These are phyloP conservation scores for Butorides virescens DNA, from an alignment of 2,113 vertebrate genomes.

Conservation along the genomic window DNA sequence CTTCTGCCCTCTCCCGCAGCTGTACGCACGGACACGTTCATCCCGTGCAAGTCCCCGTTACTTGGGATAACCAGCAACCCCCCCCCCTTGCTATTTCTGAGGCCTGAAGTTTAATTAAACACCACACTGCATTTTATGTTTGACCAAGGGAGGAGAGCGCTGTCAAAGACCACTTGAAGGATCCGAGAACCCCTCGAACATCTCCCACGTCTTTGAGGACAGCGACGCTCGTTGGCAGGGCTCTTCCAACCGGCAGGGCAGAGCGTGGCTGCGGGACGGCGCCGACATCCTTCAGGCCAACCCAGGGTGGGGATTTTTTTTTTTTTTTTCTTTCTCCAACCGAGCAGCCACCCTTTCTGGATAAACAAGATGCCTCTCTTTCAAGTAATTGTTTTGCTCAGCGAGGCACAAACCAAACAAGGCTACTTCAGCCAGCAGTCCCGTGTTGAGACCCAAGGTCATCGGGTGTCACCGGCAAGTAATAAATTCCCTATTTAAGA, in stretches of 20 bases:
- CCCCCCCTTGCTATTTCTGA: neutral
- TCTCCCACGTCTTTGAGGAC: neutral
- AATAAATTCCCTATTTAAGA: neutral
- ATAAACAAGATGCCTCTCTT: neutral
- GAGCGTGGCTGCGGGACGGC: neutral
- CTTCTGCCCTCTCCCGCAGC: neutral
- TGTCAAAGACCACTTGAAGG: neutral
- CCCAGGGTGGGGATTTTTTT: accelerated
- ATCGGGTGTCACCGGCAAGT: neutral
- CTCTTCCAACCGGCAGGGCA: neutral
- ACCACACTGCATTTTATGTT: neutral
- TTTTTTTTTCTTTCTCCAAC: neutral
- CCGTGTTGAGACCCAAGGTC: neutral
- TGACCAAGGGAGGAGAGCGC: neutral
- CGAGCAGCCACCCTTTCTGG: neutral
- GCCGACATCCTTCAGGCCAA: neutral
- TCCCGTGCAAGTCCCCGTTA: accelerated
- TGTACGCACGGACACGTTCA: accelerated
- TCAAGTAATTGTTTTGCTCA: neutral
- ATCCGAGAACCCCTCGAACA: neutral
- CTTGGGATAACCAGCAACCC: neutral
- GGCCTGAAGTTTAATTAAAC: no score
- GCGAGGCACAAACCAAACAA: neutral
- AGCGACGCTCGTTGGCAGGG: accelerated
- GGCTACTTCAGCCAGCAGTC: neutral